Base-by-base conservation (phyloP, 2,888 invertebrate genomes). In the Spialia ferax region DNA sequence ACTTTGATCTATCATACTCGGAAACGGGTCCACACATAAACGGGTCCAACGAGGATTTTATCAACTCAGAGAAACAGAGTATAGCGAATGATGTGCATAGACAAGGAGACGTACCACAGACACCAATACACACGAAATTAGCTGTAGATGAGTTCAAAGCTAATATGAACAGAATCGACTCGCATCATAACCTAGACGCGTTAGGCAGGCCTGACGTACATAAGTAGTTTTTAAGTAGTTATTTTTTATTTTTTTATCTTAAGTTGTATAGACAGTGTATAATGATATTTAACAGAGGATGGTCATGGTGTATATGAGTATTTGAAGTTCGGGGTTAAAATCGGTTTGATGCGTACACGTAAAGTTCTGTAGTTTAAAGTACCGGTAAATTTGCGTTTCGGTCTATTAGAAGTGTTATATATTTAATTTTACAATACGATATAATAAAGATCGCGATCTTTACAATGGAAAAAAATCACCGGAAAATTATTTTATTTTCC, bases 111-210 rank as follows among this genome's bases (percentile, higher is more conserved):
- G 77, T 71, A 0, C 0, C 65, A 63, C 74, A 0, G 85, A 86
- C 1, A 81, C 85, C 0, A 59, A 83, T 22, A 79, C 81, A 0
- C 79, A 79, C 1, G 0, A 82, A 81, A 56, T 73, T 80, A 0
- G 72, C 80, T 0, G 66, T 75, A 13, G 88, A 91, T 3, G 92
- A 92, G 5, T 78, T 88, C 0, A 94, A 94, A 73, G 94, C 94
- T 1, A 94, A 94, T 65, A 94, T 94, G 74, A 94, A 94, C 62
- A 84, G 94, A 65, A 93, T 94, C 69, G 93, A 94, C 61, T 94
- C 94, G 0, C 94, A 94, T 71, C 94, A 94, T 68, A 92, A 86
- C 73, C 72, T 94, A 18, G 93, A 93, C 26, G 70, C 82, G 0
- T 71, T 94, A 11, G 89, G 78, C 0, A 79, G 64, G 45, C 63